Conservation (phyloP, 2,113 vertebrate species). For the Neolamprologus cancellatus region DNA sequence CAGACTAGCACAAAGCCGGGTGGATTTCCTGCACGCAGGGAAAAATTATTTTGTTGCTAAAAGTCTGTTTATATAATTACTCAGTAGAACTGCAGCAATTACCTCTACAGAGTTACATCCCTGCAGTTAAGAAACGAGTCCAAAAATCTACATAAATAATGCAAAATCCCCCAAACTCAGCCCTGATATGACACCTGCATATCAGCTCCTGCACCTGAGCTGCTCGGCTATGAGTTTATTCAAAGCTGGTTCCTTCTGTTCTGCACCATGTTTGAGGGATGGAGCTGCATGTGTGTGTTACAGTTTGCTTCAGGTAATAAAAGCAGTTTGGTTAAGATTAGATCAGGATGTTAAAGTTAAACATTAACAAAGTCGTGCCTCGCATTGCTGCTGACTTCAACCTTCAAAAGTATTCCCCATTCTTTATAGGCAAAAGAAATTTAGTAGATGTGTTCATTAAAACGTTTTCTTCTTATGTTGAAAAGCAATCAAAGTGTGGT, state of each 20-base stretch:
- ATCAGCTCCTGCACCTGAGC: not conserved
- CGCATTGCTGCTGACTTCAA: not conserved
- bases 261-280: not conserved
- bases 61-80: not conserved
- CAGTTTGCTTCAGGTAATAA: not conserved
- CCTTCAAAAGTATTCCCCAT: rapidly evolving
- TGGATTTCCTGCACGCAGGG: not conserved
- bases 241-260: not conserved
- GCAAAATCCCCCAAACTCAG: not conserved
- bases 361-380: not conserved
- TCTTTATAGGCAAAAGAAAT: not conserved
- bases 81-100: not conserved
- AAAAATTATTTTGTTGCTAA: not conserved
- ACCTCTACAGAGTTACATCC: rapidly evolving
- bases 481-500: not conserved
- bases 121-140: not conserved
- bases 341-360: not conserved
- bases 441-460: not conserved
- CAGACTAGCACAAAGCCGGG: slow-evolving; percentile 1
- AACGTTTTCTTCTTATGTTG: not conserved
- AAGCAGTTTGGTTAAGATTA: not conserved
- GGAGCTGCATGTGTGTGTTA: not conserved
- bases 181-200: rapidly evolving
- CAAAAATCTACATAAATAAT: not conserved
- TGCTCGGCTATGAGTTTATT: not conserved